phyloP scores from a whole-genome alignment of 2,113 vertebrate genomes.

The Grallaria varia region DNA sequence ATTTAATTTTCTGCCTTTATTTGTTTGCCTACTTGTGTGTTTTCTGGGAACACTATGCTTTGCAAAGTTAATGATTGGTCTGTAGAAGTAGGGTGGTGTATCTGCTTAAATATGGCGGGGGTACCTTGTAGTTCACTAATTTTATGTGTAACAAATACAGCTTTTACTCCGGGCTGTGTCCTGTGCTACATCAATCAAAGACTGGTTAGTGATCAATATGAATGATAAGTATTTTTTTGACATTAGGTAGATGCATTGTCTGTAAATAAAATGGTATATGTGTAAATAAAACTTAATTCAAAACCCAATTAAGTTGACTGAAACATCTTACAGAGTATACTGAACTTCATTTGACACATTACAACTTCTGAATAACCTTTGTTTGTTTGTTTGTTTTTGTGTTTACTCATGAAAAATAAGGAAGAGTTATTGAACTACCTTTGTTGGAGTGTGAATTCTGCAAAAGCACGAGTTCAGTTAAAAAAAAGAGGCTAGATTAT shows the following conservation, averaged over 20 bases:
- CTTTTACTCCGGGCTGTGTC: background rate
- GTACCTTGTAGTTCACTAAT: background rate
- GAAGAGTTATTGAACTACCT: background rate
- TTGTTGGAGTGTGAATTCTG: background rate
- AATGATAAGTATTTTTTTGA: background rate
- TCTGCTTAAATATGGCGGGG: background rate
- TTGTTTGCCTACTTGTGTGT: background rate
- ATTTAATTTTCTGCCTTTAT: background rate
- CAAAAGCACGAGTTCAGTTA: background rate
- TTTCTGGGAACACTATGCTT: background rate
- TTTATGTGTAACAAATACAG: background rate
- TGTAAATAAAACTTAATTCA: background rate
- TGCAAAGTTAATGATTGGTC: background rate
- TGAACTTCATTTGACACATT: background rate
- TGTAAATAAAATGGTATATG: background rate
- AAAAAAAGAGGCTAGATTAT: background rate
- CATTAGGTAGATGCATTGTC: accelerated
- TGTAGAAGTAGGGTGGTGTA: background rate
- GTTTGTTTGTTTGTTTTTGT: too few species aligned
- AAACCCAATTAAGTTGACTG: background rate
- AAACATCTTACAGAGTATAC: accelerated
- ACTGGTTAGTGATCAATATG: background rate
- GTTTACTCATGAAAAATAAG: background rate
- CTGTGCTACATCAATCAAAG: background rate
- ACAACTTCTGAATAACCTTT: background rate